These are phyloP conservation scores for Mustela lutreola DNA, from an alignment of 2,113 vertebrate genomes.

Conservation along the genomic window DNA sequence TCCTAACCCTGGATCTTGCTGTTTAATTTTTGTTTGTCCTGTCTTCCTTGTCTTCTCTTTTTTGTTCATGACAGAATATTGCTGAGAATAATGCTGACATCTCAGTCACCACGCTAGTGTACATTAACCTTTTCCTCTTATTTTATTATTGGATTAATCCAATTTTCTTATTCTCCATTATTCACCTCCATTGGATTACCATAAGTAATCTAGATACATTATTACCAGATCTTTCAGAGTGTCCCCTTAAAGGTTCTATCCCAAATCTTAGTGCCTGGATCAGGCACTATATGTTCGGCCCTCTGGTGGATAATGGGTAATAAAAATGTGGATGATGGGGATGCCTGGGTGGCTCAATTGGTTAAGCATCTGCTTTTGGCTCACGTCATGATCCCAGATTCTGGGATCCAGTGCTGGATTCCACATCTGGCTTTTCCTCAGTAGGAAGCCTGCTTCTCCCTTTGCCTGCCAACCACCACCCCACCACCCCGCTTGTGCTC, in stretches of 20 bases:
- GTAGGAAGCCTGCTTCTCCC: too few relatives aligned
- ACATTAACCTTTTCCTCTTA: background rate
- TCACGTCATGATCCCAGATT: too few relatives aligned
- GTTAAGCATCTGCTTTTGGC: too few relatives aligned
- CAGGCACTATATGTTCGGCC: background rate
- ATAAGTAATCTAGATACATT: background rate
- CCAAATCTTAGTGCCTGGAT: background rate
- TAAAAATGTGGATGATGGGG: background rate
- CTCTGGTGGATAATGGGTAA: background rate
- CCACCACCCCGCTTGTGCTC: too few relatives aligned
- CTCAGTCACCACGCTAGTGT: background rate
- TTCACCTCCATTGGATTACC: background rate
- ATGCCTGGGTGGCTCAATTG: background rate
- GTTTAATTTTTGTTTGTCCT: background rate
- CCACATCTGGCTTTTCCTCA: too few relatives aligned
- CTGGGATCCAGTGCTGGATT: too few relatives aligned
- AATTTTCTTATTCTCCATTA: conserved; percentile 43
- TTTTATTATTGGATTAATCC: background rate
- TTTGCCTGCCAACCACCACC: too few relatives aligned
- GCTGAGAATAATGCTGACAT: background rate
- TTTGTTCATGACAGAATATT: conserved; percentile 17
- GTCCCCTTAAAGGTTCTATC: conserved; percentile 15
- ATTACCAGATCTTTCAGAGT: background rate
- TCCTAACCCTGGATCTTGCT: conserved; percentile 7
- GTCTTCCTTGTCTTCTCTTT: background rate